Base-by-base conservation (phyloP, 2,113 vertebrate genomes). In the Mastomys coucha region DNA sequence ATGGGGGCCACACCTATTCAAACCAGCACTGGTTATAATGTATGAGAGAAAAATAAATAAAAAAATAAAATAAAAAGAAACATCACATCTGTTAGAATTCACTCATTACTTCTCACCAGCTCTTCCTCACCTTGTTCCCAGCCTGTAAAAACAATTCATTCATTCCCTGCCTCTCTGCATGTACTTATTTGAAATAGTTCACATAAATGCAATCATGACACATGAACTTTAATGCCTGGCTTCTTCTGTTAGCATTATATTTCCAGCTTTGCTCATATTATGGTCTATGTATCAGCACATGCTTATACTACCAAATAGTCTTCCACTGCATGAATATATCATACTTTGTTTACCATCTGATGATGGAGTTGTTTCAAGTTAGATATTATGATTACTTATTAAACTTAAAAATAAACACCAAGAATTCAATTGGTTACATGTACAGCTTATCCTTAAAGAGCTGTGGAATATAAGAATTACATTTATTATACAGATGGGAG, bases 401-500 rank as follows among this genome's bases (percentile, higher is more conserved):
- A 82, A 91, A 76, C 87, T 69, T 94, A 42, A 88, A 93, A 53
- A 84, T 70, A 85, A 51, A 20, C 60, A 77, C 39, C 56, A 60
- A 58, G 5, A 85, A 72, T 36, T 75, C 53, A 96, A 58, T 17
- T 49, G 67, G 56, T 65, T 87, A 80, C 72, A 60, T 8, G 22
- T 73, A 72, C 36, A n/a, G 20, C 58, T 58, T 73, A 73, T 53
- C 51, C 65, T 81, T 86, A 78, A 75, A 60, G 36, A 88, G 13
- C 33, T 53, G 49, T 63, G 24, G 51, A 94, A 76, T 82, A 56
- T 91, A 84, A 94, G 88, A 76, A 63, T 60, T 42, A 70, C 56
- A 33, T 67, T 91, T 69, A 19, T 12, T 22, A 31, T 36, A 75
- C 58, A 85, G 63, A 16, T 85, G 19, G 12, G 22, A 88, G 51